Evolutionary conservation across 64 coral and sea anemone genomes (phyloP), one percentile per base, ranked within the genome.

Genomic region (Montipora efflorescens): DNA sequence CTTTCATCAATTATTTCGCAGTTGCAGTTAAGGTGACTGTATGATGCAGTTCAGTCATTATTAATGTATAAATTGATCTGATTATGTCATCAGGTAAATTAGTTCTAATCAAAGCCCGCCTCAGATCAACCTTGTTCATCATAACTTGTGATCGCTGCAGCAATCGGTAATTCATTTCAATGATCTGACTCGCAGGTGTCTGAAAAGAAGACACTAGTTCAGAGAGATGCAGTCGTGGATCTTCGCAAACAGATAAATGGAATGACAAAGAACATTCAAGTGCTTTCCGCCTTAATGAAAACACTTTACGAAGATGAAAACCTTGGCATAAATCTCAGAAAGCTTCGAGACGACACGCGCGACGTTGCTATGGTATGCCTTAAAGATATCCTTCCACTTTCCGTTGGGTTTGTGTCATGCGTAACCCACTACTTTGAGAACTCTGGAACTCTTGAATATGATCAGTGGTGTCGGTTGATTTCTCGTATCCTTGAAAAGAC

Each of bases 331-430:
- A 47, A 84, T 21, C 36, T 84, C 4, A 84, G 61, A 9, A 46
- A 84, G 47, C 81, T 84, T 58, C 58, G 81, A 47, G 81, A 84
- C 36, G 59, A 68, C 11, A 68, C 81, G 45, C 67, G 81, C 67
- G 59, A 69, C 25, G 81, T 70, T 43, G 81, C 81, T 14, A 48
- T 84, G 13, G 81, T 68, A 16, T 67, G 36, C 9, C 81, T 69
- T 6, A 84, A 84, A 84, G 81, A 64, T 46, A n/a, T 77, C 50
- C 74, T 89, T 13, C 87, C 87, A 23, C 76, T 76, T 8, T 77
- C 87, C 19, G 77, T 7, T 2, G 77, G 9, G 13, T 75, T 78
- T 59, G 46, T 91, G 36, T 8, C 44, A 59, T 82, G 45, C 16
- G 47, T 91, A 19, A 81, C 7, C 10, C 36, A 75, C 2, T 89